phyloP scores from a whole-genome alignment of 1,140 invertebrate genomes.

The Ceratina japonica region DNA sequence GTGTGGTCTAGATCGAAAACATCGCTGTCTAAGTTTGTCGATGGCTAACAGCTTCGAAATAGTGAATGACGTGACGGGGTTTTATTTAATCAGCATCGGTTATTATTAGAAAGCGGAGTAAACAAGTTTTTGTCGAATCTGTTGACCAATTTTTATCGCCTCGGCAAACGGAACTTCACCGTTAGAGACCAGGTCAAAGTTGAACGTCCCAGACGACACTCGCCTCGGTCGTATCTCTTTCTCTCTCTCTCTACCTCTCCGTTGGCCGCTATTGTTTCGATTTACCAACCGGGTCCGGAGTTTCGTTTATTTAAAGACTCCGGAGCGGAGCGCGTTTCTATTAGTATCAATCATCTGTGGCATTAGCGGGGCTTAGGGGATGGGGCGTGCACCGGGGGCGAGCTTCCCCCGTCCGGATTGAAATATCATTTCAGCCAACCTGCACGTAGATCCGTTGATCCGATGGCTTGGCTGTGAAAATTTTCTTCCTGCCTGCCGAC shows the following conservation, averaged over 20 bases:
- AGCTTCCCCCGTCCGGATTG: slow-evolving; percentile 37
- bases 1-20: background rate
- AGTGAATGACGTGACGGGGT: no score
- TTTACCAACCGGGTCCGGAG: background rate
- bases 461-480: slow-evolving; percentile 57
- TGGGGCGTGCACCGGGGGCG: background rate
- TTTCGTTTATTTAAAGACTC: slow-evolving; percentile 24
- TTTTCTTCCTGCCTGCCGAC: slow-evolving; percentile 38
- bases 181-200: slow-evolving; percentile 8
- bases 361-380: slow-evolving; percentile 8
- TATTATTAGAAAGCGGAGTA: background rate
- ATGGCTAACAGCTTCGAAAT: no score
- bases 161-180: background rate
- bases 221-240: background rate
- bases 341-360: slow-evolving; percentile 49
- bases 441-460: slow-evolving; percentile 51
- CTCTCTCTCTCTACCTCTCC: background rate
- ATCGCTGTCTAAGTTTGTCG: no score
- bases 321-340: slow-evolving; percentile 8
- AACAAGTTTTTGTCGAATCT: background rate
- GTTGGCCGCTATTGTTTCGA: background rate
- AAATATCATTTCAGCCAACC: slow-evolving; percentile 56
- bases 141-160: background rate
- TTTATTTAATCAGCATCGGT: no score
- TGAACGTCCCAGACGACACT: slow-evolving; percentile 3